Conservation (phyloP, 2,113 vertebrate genomes). For the Orientallactaga bullata region DNA sequence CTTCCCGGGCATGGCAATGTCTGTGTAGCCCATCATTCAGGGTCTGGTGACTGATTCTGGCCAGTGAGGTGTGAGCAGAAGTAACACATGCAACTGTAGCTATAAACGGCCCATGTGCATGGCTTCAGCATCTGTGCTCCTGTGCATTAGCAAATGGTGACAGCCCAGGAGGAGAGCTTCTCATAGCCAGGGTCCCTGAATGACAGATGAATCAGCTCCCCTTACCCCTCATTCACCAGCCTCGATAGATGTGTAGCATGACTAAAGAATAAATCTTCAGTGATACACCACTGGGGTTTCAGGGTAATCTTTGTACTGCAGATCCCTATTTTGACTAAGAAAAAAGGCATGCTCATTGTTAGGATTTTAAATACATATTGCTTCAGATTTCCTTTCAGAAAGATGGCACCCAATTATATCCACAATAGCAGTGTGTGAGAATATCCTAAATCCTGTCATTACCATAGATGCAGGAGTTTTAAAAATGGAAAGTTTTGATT, state of each 20-base stretch:
- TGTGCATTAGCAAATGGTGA: neutral
- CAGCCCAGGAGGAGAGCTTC: neutral
- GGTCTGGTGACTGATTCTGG: neutral
- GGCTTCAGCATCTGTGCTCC: neutral
- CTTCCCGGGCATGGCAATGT: neutral
- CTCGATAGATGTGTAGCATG: neutral
- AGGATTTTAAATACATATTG: neutral
- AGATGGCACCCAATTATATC: neutral
- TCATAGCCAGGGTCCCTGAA: neutral
- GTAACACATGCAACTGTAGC: neutral
- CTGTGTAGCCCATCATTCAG: no score
- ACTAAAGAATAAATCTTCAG: neutral
- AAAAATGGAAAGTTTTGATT: neutral
- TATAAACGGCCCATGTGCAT: neutral
- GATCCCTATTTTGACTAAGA: neutral
- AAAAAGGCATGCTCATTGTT: neutral
- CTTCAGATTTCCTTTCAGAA: slow-evolving; percentile 56
- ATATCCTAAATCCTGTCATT: neutral
- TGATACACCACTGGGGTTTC: neutral
- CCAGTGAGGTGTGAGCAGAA: neutral
- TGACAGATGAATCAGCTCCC: neutral
- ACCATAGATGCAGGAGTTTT: neutral
- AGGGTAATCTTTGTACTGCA: neutral
- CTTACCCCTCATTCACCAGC: fast-evolving
- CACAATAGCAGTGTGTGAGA: neutral